phyloP scores from a whole-genome alignment of 2,113 vertebrate genomes.

The Pangasianodon hypophthalmus region DNA sequence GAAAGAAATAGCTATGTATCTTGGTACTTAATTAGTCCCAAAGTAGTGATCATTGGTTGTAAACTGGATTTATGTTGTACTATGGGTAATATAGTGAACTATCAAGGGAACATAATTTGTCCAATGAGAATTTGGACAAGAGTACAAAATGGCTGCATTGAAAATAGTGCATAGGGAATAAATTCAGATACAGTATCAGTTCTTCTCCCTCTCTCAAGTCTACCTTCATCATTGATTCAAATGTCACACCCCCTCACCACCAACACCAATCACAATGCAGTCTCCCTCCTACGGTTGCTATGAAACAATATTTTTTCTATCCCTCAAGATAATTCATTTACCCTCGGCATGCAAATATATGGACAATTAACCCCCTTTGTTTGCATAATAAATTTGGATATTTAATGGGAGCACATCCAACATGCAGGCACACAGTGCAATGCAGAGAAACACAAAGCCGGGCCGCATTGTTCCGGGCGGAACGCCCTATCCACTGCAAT shows the following conservation, averaged over 20 bases:
- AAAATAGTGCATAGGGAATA: neutral
- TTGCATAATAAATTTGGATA: conserved; percentile 67
- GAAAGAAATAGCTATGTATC: neutral
- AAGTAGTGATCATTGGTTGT: neutral
- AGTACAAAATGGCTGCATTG: neutral
- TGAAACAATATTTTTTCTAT: conserved; percentile 38
- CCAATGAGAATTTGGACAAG: neutral
- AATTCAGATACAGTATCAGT: neutral
- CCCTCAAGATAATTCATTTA: conserved; percentile 60
- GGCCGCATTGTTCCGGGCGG: conserved; percentile 46
- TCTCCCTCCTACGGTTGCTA: conserved; percentile 59
- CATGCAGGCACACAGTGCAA: conserved; percentile 23
- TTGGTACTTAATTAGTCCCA: neutral
- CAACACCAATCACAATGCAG: conserved; percentile 43
- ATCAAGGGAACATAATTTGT: neutral
- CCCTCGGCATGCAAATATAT: conserved; percentile 64
- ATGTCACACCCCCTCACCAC: neutral
- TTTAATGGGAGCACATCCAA: conserved; percentile 61
- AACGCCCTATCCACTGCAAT: conserved; percentile 58
- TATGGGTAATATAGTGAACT: neutral
- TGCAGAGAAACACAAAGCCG: conserved; percentile 56
- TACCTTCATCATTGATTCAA: conserved; percentile 9
- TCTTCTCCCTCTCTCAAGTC: neutral
- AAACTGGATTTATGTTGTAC: neutral
- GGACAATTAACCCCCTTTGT: conserved; percentile 67